phyloP scores from a whole-genome alignment of 1,140 invertebrate genomes.

The Pachyrhynchus sulphureomaculatus region DNA sequence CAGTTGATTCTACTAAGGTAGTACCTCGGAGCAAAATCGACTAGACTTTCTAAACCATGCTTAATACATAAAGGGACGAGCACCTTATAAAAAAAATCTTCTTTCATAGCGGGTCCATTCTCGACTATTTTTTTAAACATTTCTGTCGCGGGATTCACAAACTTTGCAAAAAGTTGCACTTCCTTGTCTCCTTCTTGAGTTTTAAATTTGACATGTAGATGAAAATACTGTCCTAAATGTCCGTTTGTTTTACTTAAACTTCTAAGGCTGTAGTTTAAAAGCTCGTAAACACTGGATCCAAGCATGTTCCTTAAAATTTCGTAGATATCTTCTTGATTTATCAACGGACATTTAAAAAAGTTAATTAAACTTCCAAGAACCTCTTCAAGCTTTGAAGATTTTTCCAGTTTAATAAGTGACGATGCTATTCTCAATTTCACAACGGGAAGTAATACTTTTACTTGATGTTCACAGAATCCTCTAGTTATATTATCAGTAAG shows the following conservation, averaged over 20 bases:
- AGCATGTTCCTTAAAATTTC: neutral
- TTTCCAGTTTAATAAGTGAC: neutral
- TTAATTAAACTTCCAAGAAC: neutral
- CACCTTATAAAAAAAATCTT: slow-evolving; percentile 22
- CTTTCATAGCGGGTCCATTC: slow-evolving; percentile 10
- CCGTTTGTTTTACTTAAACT: slow-evolving; percentile 17
- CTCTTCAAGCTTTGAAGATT: neutral
- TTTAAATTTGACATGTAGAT: slow-evolving; percentile 2
- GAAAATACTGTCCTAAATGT: slow-evolving; percentile 26
- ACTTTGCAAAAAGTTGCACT: slow-evolving; percentile 17
- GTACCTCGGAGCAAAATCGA: slow-evolving; percentile 14
- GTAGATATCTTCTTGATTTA: slow-evolving; percentile 25
- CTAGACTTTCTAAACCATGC: neutral
- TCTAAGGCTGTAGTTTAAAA: neutral
- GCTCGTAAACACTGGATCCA: neutral
- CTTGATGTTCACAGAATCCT: neutral
- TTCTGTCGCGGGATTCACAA: neutral
- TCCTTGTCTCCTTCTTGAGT: neutral
- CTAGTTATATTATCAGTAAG: neutral
- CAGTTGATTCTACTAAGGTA: no score
- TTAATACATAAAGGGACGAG: slow-evolving; percentile 5
- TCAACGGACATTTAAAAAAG: slow-evolving; percentile 8
- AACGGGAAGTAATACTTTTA: slow-evolving; percentile 3
- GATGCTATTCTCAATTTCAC: neutral
- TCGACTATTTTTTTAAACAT: neutral